Percentiles rank a stretch among this genome's conserved stretches.
Evolutionary conservation across 2,888 invertebrate genomes (phyloP).

Genomic region (Philereme transversata): DNA sequence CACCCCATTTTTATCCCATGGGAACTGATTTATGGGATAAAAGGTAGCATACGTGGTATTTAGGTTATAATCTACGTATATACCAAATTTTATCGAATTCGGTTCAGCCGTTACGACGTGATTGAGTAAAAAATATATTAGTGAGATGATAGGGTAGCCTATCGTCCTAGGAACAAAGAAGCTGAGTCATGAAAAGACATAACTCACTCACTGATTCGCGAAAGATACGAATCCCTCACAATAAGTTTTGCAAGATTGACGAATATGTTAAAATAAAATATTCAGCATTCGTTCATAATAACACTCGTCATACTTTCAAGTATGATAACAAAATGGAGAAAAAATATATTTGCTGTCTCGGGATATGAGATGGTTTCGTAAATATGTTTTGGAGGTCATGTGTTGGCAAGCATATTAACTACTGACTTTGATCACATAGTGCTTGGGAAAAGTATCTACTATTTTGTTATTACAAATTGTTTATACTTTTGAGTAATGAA

Average conservation of each 20-base stretch:
- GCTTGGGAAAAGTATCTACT: not conserved
- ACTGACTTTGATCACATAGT: not conserved
- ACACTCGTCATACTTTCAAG: not conserved
- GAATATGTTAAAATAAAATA: not conserved
- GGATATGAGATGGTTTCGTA: not conserved
- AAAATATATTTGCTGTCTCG: slow-evolving; percentile 2
- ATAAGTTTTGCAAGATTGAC: not conserved
- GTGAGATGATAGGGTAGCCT: too few species aligned
- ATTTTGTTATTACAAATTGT: too few species aligned
- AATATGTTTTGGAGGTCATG: not conserved
- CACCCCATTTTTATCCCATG: too few species aligned
- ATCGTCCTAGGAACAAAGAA: not conserved
- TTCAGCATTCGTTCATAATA: slow-evolving; percentile 1
- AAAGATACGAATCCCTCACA: not conserved
- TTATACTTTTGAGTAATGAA: too few species aligned
- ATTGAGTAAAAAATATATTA: too few species aligned
- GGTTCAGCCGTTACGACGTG: too few species aligned
- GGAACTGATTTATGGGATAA: too few species aligned
- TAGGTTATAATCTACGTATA: too few species aligned
- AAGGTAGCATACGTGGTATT: too few species aligned
- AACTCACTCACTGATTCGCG: not conserved
- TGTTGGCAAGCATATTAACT: not conserved
- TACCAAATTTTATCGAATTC: too few species aligned
- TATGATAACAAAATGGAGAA: slow-evolving; percentile 2
- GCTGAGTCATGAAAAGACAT: not conserved